Evolutionary conservation across 2,888 invertebrate species (phyloP), one percentile per base, ranked within the genome.

Genomic region (Cyrtodaria siliqua): DNA sequence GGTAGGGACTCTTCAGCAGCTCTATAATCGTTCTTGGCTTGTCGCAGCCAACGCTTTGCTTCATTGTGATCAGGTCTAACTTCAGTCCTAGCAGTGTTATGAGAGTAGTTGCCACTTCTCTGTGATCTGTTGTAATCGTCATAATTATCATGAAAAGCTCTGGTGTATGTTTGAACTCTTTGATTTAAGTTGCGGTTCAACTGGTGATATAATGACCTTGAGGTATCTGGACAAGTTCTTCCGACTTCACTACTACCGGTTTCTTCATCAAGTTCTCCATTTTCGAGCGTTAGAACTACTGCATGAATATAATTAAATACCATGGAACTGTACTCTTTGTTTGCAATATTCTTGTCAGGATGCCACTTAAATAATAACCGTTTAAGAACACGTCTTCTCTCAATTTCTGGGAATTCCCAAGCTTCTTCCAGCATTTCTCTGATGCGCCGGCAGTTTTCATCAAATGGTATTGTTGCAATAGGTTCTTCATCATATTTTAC

Each of bases 341-440:
- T 66, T 9, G 66, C 79, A 20, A 23, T 29, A 29, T 85, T 83
- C 64, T 73, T 82, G 26, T 82, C 85, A 33, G 83, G 80, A 69
- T 82, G 82, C 85, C 85, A 85, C n/a, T 72, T 67, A 16, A 73
- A 55, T 14, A 75, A 38, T 1, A 83, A 26, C 12, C 85, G 38
- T 40, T 64, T 63, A 1, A 78, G 64, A 2, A 85, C 42, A 23
- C 56, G 57, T 38, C 53, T 68, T 60, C 77, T 66, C 20, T 82
- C 76, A 23, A 26, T 42, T 40, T 73, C 68, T 9, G 63, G 29
- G 14, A 71, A 27, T 40, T 49, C 49, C 79, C 80, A 83, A 2
- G 80, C 67, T 40, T 76, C 71, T 14, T 23, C 53, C 6, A 82
- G 52, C 8, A 29, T 33, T 8, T 53, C n/a, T 69, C 70, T 53